Conservation (phyloP, 2,113 vertebrate species). For the Sebastes fasciatus region DNA sequence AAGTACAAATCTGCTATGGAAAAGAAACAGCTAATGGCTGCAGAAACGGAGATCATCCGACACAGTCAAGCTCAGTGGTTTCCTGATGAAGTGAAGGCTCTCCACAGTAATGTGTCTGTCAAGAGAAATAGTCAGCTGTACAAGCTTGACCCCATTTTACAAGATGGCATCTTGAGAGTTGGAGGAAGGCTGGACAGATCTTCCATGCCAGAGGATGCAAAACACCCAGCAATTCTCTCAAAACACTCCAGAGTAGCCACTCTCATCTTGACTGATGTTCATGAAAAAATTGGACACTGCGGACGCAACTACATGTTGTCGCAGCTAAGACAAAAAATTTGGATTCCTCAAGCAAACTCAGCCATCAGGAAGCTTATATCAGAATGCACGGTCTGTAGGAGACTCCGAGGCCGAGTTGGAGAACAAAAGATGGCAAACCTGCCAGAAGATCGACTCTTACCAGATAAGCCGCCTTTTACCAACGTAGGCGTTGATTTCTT, state of each 20-base stretch:
- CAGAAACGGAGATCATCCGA: no score
- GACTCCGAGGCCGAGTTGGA: background rate
- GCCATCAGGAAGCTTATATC: background rate
- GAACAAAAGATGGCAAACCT: constrained; percentile 2
- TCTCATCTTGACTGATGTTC: background rate
- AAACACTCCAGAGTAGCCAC: no score
- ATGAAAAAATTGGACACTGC: background rate
- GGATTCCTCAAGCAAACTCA: background rate
- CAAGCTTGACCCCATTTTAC: background rate
- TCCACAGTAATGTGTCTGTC: no score
- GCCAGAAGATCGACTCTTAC: background rate
- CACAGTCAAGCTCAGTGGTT: no score
- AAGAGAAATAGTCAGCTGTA: background rate
- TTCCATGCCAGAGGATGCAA: no score
- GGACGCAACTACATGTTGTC: background rate
- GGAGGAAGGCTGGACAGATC: no score
- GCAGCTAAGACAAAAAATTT: background rate
- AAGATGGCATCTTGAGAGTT: no score
- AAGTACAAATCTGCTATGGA: background rate
- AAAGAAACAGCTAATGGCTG: no score
- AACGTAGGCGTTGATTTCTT: constrained; percentile 13
- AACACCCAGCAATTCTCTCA: no score
- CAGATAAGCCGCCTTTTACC: constrained; percentile 12
- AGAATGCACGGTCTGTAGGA: background rate
- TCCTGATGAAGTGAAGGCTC: no score